Evolutionary conservation across 1,140 invertebrate genomes (phyloP).

Genomic region (Eriosoma lanigerum): DNA sequence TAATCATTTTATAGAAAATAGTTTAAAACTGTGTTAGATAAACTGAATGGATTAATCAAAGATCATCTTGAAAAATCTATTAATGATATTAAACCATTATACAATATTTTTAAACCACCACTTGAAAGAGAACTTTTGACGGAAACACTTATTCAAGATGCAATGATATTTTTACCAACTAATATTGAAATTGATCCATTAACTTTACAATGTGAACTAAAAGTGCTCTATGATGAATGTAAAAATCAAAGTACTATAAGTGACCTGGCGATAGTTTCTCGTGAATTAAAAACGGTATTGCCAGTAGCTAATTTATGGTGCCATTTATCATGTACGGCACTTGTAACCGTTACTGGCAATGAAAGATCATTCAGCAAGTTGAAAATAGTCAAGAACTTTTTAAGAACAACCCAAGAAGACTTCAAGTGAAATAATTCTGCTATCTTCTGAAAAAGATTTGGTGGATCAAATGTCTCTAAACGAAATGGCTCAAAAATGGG

Average conservation of each 20-base stretch:
- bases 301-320: slow-evolving; percentile 19
- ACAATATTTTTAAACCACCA: slow-evolving; percentile 27
- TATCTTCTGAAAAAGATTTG: slow-evolving; percentile 21
- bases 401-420: slow-evolving; percentile 15
- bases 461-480: slow-evolving; percentile 29
- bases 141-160: slow-evolving; percentile 8
- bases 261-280: slow-evolving; percentile 14
- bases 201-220: not conserved
- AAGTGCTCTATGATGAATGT: slow-evolving; percentile 13
- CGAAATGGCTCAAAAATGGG: slow-evolving; percentile 23
- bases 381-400: slow-evolving; percentile 36
- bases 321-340: slow-evolving; percentile 15
- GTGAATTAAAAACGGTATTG: slow-evolving; percentile 24
- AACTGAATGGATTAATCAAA: not conserved
- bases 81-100: slow-evolving; percentile 22
- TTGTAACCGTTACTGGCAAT: slow-evolving; percentile 21
- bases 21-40: slow-evolving; percentile 2
- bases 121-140: not conserved
- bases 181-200: slow-evolving; percentile 29
- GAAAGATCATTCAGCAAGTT: slow-evolving; percentile 31
- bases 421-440: not conserved
- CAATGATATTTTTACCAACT: slow-evolving; percentile 11
- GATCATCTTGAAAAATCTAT: slow-evolving; percentile 15
- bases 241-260: slow-evolving; percentile 23
- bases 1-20: slow-evolving; percentile 14